Base-by-base conservation (phyloP, 2,888 invertebrate species). In the Leptinotarsa rubiginosa region DNA sequence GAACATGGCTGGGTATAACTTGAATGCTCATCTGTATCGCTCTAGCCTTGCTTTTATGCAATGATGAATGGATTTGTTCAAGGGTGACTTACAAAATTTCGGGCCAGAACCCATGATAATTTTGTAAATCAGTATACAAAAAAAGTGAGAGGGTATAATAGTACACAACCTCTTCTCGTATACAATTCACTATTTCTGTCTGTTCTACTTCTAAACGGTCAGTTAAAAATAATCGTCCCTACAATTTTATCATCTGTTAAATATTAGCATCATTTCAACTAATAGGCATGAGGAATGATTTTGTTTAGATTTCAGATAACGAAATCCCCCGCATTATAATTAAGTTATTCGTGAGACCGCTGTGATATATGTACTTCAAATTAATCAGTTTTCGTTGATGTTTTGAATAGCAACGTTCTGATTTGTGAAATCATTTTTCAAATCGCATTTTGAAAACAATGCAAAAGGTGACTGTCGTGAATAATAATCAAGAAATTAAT, bases 271-370 rank as follows among this genome's bases (percentile, higher is more conserved):
- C 18, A 12, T 41, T 62, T n/a, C 16, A 31, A 31, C 62, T 62
- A 31, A 62, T 16, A 62, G 31, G 62, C 31, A 62, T 56, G 56
- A 62, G 31, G 16, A 62, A 62, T 62, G 31, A 62, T 62, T 59
- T 5, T 62, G 41, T 41, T 62, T 41, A 31, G 62, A 62, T 41
- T 41, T 62, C n/a, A 62, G 25, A 25, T 62, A 31, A 62, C n/a
- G 41, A 31, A 41, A 41, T 31, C 62, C 62, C n/a, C 15, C 62
- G 62, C 62, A 62, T 62, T 62, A 5, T 20, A 18, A 16, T 62
- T 41, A 62, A 31, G 5, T 18, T 15, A 41, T 62, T 62, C 41
- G 25, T 41, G n/a, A 62, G 3, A 31, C 10, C 62, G 41, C 4
- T 62, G 62, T 62, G 18, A 56, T 22, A 59, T 12, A 31, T 41